These are phyloP conservation scores for Amniataba percoides DNA, from an alignment of 2,797 vertebrate genomes.

Conservation along the genomic window DNA sequence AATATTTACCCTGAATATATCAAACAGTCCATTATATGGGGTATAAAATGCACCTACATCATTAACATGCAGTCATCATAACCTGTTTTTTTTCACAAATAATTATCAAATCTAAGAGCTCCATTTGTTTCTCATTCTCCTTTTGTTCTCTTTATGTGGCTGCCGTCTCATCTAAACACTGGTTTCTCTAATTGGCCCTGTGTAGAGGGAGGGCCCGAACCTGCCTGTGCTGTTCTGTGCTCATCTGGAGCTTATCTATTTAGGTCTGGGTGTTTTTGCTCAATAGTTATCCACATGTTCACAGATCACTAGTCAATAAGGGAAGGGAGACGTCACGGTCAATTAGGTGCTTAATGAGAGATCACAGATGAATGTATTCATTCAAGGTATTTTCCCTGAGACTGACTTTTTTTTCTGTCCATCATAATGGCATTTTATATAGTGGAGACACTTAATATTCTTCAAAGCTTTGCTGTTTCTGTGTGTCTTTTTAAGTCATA, in stretches of 20 bases:
- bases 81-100: not conserved
- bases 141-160: conserved; percentile 65
- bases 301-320: conserved; percentile 59
- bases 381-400: conserved; percentile 41
- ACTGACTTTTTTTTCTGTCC: conserved; percentile 27
- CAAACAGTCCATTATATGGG: not conserved
- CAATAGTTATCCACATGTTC: conserved; percentile 70
- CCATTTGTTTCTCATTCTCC: conserved; percentile 28
- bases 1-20: not conserved
- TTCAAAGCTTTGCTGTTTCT: not conserved
- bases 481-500: not conserved
- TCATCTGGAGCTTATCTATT: conserved; percentile 68
- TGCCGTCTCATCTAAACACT: conserved; percentile 72
- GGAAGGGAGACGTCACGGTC: conserved; percentile 48
- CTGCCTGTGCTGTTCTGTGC: conserved; percentile 60
- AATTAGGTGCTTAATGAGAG: conserved; percentile 75
- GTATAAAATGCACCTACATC: not conserved
- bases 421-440: conserved; percentile 40
- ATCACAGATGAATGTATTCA: conserved; percentile 60
- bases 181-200: conserved; percentile 41
- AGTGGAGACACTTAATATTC: not conserved
- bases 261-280: conserved; percentile 47
- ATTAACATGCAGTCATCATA: not conserved
- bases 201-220: conserved; percentile 51
- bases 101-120: conserved; percentile 39